Evolutionary conservation across 30 jellyfish, hydroid and myxozoan species (phyloP), one percentile per base, ranked within the genome.

Genomic region (Aurelia coerulea): DNA sequence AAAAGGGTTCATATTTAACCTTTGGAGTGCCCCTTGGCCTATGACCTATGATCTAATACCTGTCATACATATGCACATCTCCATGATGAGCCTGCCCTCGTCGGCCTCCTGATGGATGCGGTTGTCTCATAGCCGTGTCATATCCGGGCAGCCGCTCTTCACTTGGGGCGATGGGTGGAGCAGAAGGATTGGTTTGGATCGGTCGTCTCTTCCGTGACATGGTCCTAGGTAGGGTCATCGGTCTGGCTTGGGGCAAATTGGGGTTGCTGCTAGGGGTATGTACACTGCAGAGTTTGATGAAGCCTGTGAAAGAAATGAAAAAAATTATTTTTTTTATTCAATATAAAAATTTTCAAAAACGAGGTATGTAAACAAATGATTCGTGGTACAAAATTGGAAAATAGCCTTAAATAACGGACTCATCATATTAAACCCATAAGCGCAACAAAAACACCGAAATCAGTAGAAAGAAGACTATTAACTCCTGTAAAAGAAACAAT

Each of bases 181-280:
- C 83, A 34, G 87, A 29, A n/a, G 85, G 69, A n/a, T 17, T 49
- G 32, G 23, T 53, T 10, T 49, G 96, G 83, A 12, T 74, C 4
- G 50, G 96, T 13, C 94, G 80, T 19, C 88, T 76, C 8, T 96
- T 60, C 49, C 96, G 32, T 56, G 97, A 89, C 23, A 94, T 29
- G 5, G 95, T 79, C 67, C 99, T 52, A 6, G 99, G 99, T n/a
- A 94, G 87, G 2, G 97, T 87, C 95, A 94, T 37, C 58, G 49
- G 97, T 67, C 99, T 74, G 2, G 99, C 96, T 15, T 84, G 81
- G 15, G 94, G 91, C 66, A 76, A 88, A 58, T 78, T 78, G 11
- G 99, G 99, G 86, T 94, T 94, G 89, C 96, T 94, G 77, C 99
- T 94, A 5, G 99, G 99, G 8, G 99, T 94, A 90, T 94, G 99